Base-by-base conservation (phyloP, 2,113 vertebrate genomes). In the Regulus satrapa region DNA sequence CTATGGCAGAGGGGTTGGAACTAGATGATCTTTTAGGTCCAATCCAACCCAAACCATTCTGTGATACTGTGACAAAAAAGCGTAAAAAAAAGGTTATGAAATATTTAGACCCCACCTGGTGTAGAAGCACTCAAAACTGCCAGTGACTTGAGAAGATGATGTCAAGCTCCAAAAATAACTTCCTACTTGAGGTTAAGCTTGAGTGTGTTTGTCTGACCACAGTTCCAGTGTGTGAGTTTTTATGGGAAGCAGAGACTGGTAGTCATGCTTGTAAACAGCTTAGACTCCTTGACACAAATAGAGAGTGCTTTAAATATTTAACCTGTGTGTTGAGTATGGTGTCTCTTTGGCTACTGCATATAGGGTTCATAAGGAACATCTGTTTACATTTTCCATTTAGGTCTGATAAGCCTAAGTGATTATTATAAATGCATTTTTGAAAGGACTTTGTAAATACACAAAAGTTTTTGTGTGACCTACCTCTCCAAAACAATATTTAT, bases 231-330 rank as follows among this genome's bases (percentile, higher is more conserved):
- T 56, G 40, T 28, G 40, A 76, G 79, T 67, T 91, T 89, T 89
- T 89, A 74, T 69, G 75, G 78, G 92, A 92, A 61, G 71, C 49
- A 64, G 52, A 92, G 49, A 31, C 74, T 88, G 66, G 87, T 87
- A 61, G 69, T 85, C 45, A 31, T 73, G 88, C 54, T 77, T 93
- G 85, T 88, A 89, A 97, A 96, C 88, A 94, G 48, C 85, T 85
- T 43, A 3, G 24, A 63, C 40, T 89, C 68, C 67, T 74, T 79
- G 61, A 48, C 40, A 29, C 51, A 81, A 93, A 79, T 85, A 79
- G 4, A 72, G 81, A 24, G 32, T 21, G 58, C 54, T 88, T 78
- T 72, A 64, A 72, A 43, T 82, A 45, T 75, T 92, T 66, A 69
- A 73, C 49, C 32, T 85, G 26, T 59, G 55, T 80, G 55, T n/a